These are phyloP conservation scores for Ophioninae sp. DNA, from an alignment of 2,888 invertebrate species.

Conservation along the genomic window DNA sequence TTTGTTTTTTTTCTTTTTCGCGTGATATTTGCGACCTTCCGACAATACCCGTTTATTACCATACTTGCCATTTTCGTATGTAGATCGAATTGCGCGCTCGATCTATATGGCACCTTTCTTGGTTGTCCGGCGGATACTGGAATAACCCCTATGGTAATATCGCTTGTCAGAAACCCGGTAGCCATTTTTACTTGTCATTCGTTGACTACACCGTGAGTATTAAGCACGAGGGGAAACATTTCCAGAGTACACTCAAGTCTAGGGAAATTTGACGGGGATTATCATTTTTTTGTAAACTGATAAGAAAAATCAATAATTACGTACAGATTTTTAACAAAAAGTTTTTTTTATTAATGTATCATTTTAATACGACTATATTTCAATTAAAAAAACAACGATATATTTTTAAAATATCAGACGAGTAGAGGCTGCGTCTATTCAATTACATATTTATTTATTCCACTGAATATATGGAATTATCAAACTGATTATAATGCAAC, in stretches of 20 bases:
- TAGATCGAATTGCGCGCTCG: constrained; percentile 43
- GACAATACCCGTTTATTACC: constrained; percentile 22
- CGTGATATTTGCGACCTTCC: constrained; percentile 8
- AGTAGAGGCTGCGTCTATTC: too few species aligned
- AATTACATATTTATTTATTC: too few species aligned
- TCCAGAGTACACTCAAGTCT: background rate
- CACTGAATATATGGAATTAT: too few species aligned
- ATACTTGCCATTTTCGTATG: constrained; percentile 29
- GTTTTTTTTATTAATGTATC: too few species aligned
- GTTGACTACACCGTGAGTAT: background rate
- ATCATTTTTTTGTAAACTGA: background rate
- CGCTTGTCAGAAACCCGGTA: constrained; percentile 51
- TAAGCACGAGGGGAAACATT: background rate
- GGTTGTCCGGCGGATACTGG: constrained; percentile 34
- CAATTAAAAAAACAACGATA: too few species aligned
- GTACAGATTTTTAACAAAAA: too few species aligned
- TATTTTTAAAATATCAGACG: too few species aligned
- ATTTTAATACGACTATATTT: too few species aligned
- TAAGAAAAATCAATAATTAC: too few species aligned
- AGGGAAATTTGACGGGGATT: constrained; percentile 1
- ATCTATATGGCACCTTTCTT: constrained; percentile 43
- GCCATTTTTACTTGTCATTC: constrained; percentile 15
- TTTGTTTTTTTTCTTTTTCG: constrained; percentile 5
- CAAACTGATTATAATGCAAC: too few species aligned
- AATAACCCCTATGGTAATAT: constrained; percentile 42